A percentile compares a stretch with the other conserved stretches of the same genome.
Evolutionary conservation across 2,113 vertebrate genomes (phyloP).

Genomic region (Chitala chitala): DNA sequence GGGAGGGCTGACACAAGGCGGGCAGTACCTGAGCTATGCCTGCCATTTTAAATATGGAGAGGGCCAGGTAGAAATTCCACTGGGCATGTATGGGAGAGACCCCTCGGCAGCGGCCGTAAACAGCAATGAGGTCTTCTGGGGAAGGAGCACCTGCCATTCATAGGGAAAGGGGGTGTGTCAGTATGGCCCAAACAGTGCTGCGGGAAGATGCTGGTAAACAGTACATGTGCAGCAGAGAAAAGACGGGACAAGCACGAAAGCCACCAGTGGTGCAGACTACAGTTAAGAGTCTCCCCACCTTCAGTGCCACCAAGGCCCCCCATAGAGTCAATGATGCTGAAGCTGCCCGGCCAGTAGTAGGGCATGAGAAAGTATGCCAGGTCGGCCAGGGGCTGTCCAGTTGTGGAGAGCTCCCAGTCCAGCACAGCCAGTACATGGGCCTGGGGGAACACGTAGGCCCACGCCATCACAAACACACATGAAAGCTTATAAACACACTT

Average conservation of each 20-base stretch:
- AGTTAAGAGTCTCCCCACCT: constrained; percentile 37
- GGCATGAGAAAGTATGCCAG: constrained; percentile 69
- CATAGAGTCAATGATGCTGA: constrained; percentile 40
- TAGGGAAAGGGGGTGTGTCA: background rate
- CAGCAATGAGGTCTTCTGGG: constrained; percentile 66
- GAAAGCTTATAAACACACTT: too few relatives aligned
- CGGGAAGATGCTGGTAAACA: too few relatives aligned
- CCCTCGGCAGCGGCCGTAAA: constrained; percentile 69
- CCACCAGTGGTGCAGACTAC: background rate
- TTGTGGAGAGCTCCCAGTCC: constrained; percentile 92
- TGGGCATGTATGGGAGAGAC: constrained; percentile 56
- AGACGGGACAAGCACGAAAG: background rate
- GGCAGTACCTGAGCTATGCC: constrained; percentile 77
- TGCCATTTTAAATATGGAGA: constrained; percentile 83
- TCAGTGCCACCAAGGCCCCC: constrained; percentile 52
- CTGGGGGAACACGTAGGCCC: constrained; percentile 48
- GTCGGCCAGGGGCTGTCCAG: constrained; percentile 81
- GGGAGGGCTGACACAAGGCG: background rate
- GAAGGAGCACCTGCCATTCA: constrained; percentile 65
- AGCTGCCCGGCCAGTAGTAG: constrained; percentile 64
- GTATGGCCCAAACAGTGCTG: background rate
- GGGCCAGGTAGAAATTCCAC: constrained; percentile 81
- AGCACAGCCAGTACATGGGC: constrained; percentile 78
- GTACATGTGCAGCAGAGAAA: too few relatives aligned
- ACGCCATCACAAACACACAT: background rate